A percentile compares a stretch with the other conserved stretches of the same genome.
Conservation (phyloP, 2,797 vertebrate species). For the Rhinichthys osculus region DNA sequence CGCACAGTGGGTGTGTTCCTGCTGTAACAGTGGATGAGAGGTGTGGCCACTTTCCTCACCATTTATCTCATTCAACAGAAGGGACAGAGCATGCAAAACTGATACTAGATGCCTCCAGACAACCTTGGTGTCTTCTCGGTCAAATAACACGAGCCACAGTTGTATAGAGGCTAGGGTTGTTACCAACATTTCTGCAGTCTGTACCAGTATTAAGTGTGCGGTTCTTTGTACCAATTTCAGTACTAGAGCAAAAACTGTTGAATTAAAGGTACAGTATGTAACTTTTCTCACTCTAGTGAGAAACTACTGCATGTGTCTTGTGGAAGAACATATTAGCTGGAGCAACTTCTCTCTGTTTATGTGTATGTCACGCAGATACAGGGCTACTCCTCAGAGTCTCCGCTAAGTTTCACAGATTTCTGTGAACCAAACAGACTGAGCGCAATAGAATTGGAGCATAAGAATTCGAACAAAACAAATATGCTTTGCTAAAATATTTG, state of each 20-base stretch:
- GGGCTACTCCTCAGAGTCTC: too few species aligned
- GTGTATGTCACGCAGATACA: background rate
- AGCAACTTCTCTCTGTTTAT: too few species aligned
- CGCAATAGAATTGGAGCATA: too few species aligned
- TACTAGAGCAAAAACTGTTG: background rate
- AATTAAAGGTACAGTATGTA: background rate
- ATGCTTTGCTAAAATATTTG: too few species aligned
- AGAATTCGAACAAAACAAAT: too few species aligned
- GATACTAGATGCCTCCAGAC: background rate
- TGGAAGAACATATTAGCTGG: background rate
- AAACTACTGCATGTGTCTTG: background rate
- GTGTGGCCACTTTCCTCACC: background rate
- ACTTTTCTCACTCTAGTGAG: background rate
- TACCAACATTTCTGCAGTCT: background rate
- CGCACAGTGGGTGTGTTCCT: background rate
- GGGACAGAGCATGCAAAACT: background rate
- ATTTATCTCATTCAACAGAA: slow-evolving; percentile 7
- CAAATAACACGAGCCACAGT: background rate
- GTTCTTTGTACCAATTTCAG: background rate
- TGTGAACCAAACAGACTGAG: too few species aligned
- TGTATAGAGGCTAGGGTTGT: background rate
- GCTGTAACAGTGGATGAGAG: slow-evolving; percentile 5
- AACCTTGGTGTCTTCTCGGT: background rate
- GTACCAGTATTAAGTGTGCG: background rate
- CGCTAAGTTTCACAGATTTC: too few species aligned